Conservation (phyloP, 92 coral and sea anemone genomes). For the Heliopora coerulea region DNA sequence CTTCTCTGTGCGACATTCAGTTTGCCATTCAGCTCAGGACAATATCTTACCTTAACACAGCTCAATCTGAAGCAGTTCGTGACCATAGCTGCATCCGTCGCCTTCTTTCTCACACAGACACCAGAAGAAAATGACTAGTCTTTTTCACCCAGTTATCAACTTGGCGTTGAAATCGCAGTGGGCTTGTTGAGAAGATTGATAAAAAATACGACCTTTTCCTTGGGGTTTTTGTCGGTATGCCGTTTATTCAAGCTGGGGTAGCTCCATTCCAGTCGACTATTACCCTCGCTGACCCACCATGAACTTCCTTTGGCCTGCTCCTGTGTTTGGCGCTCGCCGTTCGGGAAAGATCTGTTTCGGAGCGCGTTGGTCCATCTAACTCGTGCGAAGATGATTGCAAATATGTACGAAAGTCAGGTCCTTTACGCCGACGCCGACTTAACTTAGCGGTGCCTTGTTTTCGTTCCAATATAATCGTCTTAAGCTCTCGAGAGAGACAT, state of each 20-base stretch:
- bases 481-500: background rate
- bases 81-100: background rate
- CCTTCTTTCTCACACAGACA: background rate
- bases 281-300: background rate
- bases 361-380: background rate
- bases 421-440: background rate
- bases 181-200: background rate
- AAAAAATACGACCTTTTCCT: background rate
- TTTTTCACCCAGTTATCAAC: background rate
- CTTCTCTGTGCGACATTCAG: too few relatives aligned
- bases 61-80: background rate
- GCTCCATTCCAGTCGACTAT: background rate
- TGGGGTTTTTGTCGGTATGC: conserved; percentile 21
- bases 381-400: background rate
- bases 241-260: conserved; percentile 28
- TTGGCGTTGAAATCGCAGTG: conserved; percentile 5
- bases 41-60: background rate
- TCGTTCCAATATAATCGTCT: background rate
- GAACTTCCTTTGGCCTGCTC: background rate
- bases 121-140: background rate
- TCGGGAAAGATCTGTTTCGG: too few relatives aligned
- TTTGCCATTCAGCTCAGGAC: too few relatives aligned
- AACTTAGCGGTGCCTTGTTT: background rate
- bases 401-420: background rate
- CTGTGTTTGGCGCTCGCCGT: background rate